Conservation (phyloP, 2,888 invertebrate species). For the Athalia circularis region DNA sequence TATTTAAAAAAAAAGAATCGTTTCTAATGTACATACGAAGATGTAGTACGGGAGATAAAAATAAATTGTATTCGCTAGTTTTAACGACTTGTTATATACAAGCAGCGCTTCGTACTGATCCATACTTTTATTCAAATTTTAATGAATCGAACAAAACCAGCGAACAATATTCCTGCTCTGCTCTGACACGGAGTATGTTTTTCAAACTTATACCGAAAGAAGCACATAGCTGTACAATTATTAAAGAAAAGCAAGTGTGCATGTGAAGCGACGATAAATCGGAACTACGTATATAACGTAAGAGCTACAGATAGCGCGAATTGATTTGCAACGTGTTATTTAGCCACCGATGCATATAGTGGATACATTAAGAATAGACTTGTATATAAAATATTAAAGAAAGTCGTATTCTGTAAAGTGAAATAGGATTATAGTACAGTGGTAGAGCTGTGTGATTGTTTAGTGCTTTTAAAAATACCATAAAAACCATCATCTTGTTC, state of each 20-base stretch:
- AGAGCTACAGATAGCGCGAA: conserved; percentile 6
- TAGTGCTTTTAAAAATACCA: conserved; percentile 10
- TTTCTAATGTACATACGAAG: too few relatives aligned
- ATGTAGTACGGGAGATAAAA: too few relatives aligned
- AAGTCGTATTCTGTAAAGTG: conserved; percentile 64
- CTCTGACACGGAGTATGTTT: neutral
- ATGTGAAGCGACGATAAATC: neutral
- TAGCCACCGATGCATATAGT: conserved; percentile 13
- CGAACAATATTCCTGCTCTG: neutral
- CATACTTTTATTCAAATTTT: too few relatives aligned
- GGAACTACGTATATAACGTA: conserved; percentile 8
- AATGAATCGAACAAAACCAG: neutral
- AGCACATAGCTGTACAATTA: too few relatives aligned
- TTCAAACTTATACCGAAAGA: too few relatives aligned
- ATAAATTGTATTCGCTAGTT: too few relatives aligned
- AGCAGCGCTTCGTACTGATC: too few relatives aligned
- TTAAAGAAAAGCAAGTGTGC: neutral
- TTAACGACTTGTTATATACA: too few relatives aligned
- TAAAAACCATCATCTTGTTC: conserved; percentile 17
- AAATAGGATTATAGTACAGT: conserved; percentile 16
- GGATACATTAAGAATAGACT: conserved; percentile 57
- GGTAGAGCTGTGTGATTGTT: conserved; percentile 33
- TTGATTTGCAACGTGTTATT: conserved; percentile 15
- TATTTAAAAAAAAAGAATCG: too few relatives aligned
- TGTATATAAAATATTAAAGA: conserved; percentile 66